Evolutionary conservation across 2,797 vertebrate species (phyloP).

Genomic region (Sebastes itinus): DNA sequence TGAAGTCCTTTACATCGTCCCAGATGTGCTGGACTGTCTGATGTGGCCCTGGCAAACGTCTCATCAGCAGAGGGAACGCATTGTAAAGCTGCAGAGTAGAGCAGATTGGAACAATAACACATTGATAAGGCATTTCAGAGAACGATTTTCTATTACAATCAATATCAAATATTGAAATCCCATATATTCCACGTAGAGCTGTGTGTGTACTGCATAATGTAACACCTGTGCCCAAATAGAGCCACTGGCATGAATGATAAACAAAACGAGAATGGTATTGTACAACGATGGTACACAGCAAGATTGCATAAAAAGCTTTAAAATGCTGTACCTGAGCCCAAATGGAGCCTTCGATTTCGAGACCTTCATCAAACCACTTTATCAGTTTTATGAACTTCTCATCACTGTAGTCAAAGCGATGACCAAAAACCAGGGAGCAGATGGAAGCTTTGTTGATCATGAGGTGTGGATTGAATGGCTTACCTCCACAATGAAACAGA

Average conservation of each 20-base stretch:
- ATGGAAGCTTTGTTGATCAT: slow-evolving; percentile 68
- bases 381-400: slow-evolving; percentile 28
- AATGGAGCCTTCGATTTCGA: slow-evolving; percentile 1
- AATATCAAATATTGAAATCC: background rate
- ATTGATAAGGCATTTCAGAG: background rate
- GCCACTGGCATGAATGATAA: background rate
- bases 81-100: slow-evolving; percentile 58
- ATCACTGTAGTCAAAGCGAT: slow-evolving; percentile 72
- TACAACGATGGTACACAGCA: background rate
- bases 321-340: slow-evolving; percentile 46
- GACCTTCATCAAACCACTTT: fast-evolving
- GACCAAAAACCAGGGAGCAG: slow-evolving; percentile 80
- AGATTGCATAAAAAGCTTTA: background rate
- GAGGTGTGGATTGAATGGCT: slow-evolving; percentile 78
- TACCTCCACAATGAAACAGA: slow-evolving; percentile 52
- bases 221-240: background rate
- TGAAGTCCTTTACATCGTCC: slow-evolving; percentile 46
- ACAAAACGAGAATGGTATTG: background rate
- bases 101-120: background rate
- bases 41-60: slow-evolving; percentile 80
- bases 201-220: too few species aligned
- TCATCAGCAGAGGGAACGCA: slow-evolving; percentile 75
- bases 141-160: background rate
- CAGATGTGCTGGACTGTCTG: slow-evolving; percentile 54
- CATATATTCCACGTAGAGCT: background rate